Evolutionary conservation across 1,140 invertebrate species (phyloP).

Genomic region (Drosophila arawakana): DNA sequence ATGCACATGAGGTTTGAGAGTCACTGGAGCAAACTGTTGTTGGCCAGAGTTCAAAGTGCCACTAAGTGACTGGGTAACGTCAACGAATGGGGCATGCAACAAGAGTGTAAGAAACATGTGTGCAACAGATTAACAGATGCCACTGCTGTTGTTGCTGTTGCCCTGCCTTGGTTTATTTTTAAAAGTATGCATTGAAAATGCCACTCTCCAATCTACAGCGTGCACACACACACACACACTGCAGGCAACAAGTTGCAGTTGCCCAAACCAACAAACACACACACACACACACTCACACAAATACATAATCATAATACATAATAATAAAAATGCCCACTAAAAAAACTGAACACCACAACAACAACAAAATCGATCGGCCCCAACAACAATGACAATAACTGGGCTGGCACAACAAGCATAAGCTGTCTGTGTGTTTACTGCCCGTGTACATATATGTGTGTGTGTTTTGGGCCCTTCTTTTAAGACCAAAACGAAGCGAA

Average conservation of each 20-base stretch:
- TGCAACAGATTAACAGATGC: slow-evolving; percentile 59
- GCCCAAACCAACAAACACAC: slow-evolving; percentile 47
- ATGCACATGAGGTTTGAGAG: slow-evolving; percentile 35
- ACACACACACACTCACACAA: slow-evolving; percentile 44
- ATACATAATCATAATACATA: slow-evolving; percentile 50
- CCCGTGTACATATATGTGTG: slow-evolving; percentile 19
- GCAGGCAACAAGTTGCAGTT: slow-evolving; percentile 71
- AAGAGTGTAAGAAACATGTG: slow-evolving; percentile 49
- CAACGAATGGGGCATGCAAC: slow-evolving; percentile 30
- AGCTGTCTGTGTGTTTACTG: slow-evolving; percentile 1
- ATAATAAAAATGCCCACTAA: slow-evolving; percentile 24
- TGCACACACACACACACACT: slow-evolving; percentile 33
- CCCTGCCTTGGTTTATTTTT: slow-evolving; percentile 67
- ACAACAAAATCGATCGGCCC: slow-evolving; percentile 47
- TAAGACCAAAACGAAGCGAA: slow-evolving; percentile 63
- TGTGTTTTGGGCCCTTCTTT: slow-evolving; percentile 71
- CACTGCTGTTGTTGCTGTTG: slow-evolving; percentile 27
- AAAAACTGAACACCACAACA: slow-evolving; percentile 41
- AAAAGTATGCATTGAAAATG: slow-evolving; percentile 59
- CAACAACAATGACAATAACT: slow-evolving; percentile 54
- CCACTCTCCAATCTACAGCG: slow-evolving; percentile 45
- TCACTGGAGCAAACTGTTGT: slow-evolving; percentile 43
- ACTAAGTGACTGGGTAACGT: slow-evolving; percentile 74
- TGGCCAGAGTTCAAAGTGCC: slow-evolving; percentile 67
- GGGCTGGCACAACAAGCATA: slow-evolving; percentile 40